Conservation (phyloP, 2,888 invertebrate genomes). For the Torymus aiolomorphi region DNA sequence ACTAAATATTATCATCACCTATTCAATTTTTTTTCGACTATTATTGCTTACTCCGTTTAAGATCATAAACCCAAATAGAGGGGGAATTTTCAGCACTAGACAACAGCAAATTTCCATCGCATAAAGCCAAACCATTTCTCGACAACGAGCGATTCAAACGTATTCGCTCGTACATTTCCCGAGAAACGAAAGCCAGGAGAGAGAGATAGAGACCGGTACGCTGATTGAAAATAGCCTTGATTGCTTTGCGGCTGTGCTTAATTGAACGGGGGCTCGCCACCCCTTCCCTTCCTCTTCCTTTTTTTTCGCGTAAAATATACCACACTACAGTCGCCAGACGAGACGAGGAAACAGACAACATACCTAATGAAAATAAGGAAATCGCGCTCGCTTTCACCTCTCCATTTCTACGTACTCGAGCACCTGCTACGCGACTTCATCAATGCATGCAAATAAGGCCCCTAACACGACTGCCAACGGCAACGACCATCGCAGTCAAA, state of each 20-base stretch:
- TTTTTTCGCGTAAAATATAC: conserved; percentile 1
- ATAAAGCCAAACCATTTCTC: too few species aligned
- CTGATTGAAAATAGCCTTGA: conserved; percentile 42
- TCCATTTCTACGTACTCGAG: not conserved
- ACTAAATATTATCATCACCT: too few species aligned
- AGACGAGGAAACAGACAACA: not conserved
- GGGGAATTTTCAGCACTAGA: too few species aligned
- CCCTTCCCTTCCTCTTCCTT: not conserved
- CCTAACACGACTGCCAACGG: conserved; percentile 18
- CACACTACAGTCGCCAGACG: not conserved
- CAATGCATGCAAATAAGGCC: conserved; percentile 67
- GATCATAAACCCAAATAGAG: too few species aligned
- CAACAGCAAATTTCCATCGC: too few species aligned
- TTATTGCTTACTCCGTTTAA: too few species aligned
- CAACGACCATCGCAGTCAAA: conserved; percentile 65
- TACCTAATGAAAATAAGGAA: not conserved
- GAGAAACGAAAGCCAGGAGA: not conserved
- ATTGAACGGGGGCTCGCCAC: conserved; percentile 12
- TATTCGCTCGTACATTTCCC: not conserved
- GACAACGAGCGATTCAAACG: conserved; percentile 8
- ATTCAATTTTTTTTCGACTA: too few species aligned
- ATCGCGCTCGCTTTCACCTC: not conserved
- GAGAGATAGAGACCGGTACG: not conserved
- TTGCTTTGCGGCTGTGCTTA: conserved; percentile 27
- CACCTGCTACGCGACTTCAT: conserved; percentile 57